A percentile compares a stretch with the other conserved stretches of the same genome.
Conservation (phyloP, 2,113 vertebrate genomes). For the Poeciliopsis occidentalis region DNA sequence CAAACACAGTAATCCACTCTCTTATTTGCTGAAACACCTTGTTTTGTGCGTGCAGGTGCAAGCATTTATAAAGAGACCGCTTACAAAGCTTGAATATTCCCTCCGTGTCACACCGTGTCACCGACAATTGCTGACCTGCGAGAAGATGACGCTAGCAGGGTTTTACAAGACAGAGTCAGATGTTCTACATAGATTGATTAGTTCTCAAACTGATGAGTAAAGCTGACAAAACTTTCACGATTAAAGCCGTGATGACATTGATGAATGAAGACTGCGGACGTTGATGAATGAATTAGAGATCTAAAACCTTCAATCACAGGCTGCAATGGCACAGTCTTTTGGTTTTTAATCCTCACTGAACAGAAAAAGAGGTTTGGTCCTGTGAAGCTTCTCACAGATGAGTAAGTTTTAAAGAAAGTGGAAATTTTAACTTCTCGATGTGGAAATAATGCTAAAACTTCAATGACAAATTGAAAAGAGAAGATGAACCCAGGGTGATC, state of each 20-base stretch:
- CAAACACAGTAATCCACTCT: neutral
- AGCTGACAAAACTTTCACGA: constrained; percentile 59
- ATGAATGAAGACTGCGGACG: constrained; percentile 63
- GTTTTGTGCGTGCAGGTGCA: neutral
- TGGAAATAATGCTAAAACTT: neutral
- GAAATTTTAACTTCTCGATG: neutral
- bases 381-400: constrained; percentile 16
- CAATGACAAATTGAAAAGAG: no score
- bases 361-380: constrained; percentile 20
- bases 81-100: constrained; percentile 1
- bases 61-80: neutral
- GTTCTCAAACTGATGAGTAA: constrained; percentile 53
- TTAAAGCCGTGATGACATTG: constrained; percentile 60
- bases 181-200: constrained; percentile 63
- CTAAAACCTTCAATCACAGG: constrained; percentile 57
- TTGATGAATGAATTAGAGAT: constrained; percentile 60
- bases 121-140: neutral
- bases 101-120: neutral
- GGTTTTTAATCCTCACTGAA: constrained; percentile 26
- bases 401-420: neutral
- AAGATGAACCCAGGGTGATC: no score
- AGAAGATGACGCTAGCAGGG: constrained; percentile 22
- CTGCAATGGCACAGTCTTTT: constrained; percentile 31
- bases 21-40: neutral
- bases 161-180: constrained; percentile 54